Evolutionary conservation across 1,140 invertebrate genomes (phyloP), one percentile per base, ranked within the genome.

Genomic region (Pantala flavescens): DNA sequence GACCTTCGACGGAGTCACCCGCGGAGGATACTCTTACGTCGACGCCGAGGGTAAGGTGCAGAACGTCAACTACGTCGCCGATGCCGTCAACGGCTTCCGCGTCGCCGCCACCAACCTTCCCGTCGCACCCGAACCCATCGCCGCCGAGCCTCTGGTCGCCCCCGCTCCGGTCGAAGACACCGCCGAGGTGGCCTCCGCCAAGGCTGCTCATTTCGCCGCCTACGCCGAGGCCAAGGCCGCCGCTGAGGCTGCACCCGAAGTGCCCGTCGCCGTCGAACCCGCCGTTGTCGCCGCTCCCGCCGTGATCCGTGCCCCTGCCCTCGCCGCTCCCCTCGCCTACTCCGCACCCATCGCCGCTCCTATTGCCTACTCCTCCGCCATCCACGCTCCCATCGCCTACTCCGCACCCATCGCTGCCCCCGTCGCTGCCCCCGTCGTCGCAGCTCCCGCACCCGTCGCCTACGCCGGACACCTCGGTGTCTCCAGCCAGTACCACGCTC

Each of bases 51-150:
- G 84, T 14, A 78, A 84, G 28, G 43, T 79, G 36, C 82, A 83
- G 78, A 82, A 79, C 9, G 82, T 87, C 19, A 82, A 84, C 73
- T 89, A 90, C 80, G 83, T 87, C 43, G 84, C 88, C n/a, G 88
- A 90, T 75, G 84, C 85, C 10, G 77, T 83, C 74, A 84, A 84
- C 73, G 89, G 89, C 70, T 90, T 90, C 82, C 84, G 88, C 49
- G 88, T 88, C 11, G 85, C 87, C 12, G 88, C 86, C 23, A 89
- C 87, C 21, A 89, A 90, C 80, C 78, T 88, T 43, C 88, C 88
- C 0, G 80, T 83, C 14, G 77, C 75, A 7, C 79, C 80, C 0
- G 80, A 77, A 21, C 76, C 77, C 16, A 74, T 43, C 43, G 75
- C 72, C 23, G 75, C 78, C 28, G 74, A 55, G 23, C 70, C 72